Evolutionary conservation across 2,888 invertebrate species (phyloP).

Genomic region (Scaptomyza parva): DNA sequence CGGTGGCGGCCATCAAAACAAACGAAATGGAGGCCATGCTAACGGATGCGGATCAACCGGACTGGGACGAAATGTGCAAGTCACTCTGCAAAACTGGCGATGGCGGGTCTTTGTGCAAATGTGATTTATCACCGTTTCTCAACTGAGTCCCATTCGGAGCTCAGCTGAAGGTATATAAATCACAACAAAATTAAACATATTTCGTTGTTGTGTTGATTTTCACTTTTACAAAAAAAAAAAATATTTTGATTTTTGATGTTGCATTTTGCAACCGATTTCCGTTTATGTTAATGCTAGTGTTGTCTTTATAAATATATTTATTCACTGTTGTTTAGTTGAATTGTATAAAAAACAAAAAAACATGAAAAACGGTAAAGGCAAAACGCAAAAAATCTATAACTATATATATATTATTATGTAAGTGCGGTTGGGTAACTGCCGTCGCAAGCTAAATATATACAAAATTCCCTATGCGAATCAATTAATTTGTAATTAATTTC

Average conservation of each 20-base stretch:
- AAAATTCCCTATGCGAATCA: constrained; percentile 85
- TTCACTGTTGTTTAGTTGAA: constrained; percentile 71
- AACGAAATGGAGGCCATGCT: constrained; percentile 1
- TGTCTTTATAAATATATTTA: constrained; percentile 52
- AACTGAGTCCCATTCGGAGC: constrained; percentile 37
- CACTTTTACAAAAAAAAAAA: constrained; percentile 33
- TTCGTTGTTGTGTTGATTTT: constrained; percentile 52
- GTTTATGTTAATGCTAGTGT: constrained; percentile 74
- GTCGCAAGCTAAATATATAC: constrained; percentile 53
- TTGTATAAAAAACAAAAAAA: constrained; percentile 42
- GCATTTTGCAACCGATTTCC: constrained; percentile 51
- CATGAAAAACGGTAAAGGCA: constrained; percentile 17
- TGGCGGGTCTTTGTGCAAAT: constrained; percentile 91
- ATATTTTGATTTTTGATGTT: constrained; percentile 42
- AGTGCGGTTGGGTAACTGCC: constrained; percentile 31
- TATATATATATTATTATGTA: constrained; percentile 38
- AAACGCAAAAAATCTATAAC: constrained; percentile 37
- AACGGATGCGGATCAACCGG: constrained; percentile 69
- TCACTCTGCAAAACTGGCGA: constrained; percentile 88
- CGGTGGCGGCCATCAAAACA: background rate
- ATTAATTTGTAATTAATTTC: constrained; percentile 85
- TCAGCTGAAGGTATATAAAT: constrained; percentile 61
- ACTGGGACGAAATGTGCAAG: constrained; percentile 89
- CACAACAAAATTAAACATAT: constrained; percentile 58
- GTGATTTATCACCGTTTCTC: constrained; percentile 88